Base-by-base conservation (phyloP, 2,797 vertebrate species). In the Rhinophrynus dorsalis region DNA sequence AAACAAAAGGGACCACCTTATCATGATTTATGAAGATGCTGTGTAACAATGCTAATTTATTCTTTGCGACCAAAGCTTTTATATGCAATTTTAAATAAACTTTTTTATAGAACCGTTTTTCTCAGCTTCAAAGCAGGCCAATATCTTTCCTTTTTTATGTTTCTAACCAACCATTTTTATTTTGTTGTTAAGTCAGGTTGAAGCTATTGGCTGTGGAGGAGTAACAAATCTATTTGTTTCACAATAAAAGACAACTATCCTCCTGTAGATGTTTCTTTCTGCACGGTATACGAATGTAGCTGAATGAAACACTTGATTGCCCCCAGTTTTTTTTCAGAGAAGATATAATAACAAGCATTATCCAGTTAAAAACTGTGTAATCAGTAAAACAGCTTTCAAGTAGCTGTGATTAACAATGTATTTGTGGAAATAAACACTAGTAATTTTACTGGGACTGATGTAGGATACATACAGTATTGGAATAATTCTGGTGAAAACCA, bases 1-100 rank as follows among this genome's bases (percentile, higher is more conserved):
- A 84, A 84, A 86, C 86, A 88, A 89, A 88, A 88, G 85, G 75
- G 82, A 80, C 85, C 85, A 86, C 84, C 83, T 86, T 84, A 82
- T 83, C 83, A 85, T 81, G 83, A 86, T 81, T 82, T 76, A 77
- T 77, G 79, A 69, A 76, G 75, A 88, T 83, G 85, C 82, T 83
- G 79, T 82, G 77, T 75, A 79, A 83, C 82, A 82, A 81, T 78
- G 76, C 75, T 64, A 78, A 87, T 88, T 83, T 85, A 88, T 90
- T 91, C 87, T 84, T 84, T 79, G 80, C 82, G 69, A 67, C 23
- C 17, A 5, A 3, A 45, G 57, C 8, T 60, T n/a, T 29, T 44
- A 60, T 12, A 44, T 17, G 13, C n/a, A 3, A 2, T 58, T 70
- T 13, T 10, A 30, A n/a, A n/a, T 63, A 32, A 65, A 17, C 8